Evolutionary conservation across 2,888 invertebrate species (phyloP), one percentile per base, ranked within the genome.

Genomic region (Erebia ligea): DNA sequence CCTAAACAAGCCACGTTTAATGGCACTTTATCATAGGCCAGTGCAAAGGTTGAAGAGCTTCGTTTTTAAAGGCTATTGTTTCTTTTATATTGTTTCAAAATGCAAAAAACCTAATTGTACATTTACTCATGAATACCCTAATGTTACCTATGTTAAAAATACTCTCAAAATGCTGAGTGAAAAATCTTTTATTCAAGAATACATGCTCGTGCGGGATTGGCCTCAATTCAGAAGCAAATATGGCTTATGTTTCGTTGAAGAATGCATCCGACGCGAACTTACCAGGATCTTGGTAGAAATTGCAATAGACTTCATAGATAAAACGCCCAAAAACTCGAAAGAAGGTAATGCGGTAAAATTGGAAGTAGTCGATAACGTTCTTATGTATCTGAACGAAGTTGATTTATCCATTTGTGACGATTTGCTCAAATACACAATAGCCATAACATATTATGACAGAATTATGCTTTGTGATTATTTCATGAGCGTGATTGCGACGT

Each of bases 251-350:
- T 89, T 82, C 67, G 78, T 88, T 0, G 72, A 82, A 10, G 89
- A 89, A 66, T 85, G 84, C 65, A 76, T 78, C 1, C 76, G 80
- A 11, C 79, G 92, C 0, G 77, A 83, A 1, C 75, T 88, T 17
- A 82, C 86, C 0, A 80, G 83, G 50, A 73, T 85, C 3, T 74
- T 88, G 0, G 69, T 91, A 0, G 88, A 90, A 79, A 88, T 90
- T 78, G 82, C 84, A 0, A 81, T 84, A 50, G 87, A 88, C 63
- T 85, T 83, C 67, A 70, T 82, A 0, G 70, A 64, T 0, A 84
- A 77, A 58, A 70, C 75, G 0, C 75, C 72, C 17, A 48, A 61
- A 0, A 74, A 73, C 0, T 69, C 65, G 0, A 63, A 71, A 1
- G 79, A 83, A 21, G 84, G 86, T 48, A 45, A 48, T 0, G 4